phyloP scores from a whole-genome alignment of 2,797 vertebrate genomes.

The Dendrocincla tyrannina region DNA sequence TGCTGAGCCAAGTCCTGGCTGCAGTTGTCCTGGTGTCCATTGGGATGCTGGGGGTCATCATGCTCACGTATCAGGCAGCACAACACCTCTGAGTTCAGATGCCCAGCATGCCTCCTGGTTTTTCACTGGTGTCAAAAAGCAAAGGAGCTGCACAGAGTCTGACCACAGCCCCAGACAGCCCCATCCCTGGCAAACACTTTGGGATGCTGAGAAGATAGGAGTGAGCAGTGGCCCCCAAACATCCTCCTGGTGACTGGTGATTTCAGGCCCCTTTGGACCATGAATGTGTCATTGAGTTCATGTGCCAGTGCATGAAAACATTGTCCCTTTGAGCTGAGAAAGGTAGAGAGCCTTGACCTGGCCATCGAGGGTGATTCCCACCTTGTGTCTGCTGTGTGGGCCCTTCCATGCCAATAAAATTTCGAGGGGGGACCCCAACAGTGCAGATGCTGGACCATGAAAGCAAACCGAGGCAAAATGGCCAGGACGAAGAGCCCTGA shows the following conservation, averaged over 20 bases:
- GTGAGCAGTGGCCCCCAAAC: fast-evolving
- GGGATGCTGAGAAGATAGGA: background rate
- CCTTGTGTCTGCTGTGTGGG: background rate
- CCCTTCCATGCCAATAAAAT: background rate
- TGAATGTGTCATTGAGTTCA: background rate
- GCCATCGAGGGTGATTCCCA: background rate
- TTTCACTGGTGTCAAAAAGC: background rate
- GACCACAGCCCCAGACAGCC: background rate
- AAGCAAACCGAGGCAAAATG: background rate
- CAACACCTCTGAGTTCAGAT: fast-evolving
- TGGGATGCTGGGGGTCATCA: background rate
- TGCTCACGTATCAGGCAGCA: fast-evolving
- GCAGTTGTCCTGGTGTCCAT: background rate
- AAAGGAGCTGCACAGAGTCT: background rate
- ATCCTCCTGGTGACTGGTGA: background rate
- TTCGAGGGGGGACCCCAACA: fast-evolving
- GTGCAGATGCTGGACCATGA: background rate
- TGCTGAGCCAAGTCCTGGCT: background rate
- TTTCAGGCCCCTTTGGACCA: background rate
- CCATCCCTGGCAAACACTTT: background rate
- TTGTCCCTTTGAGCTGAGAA: background rate
- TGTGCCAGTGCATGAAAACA: fast-evolving
- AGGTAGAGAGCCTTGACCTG: background rate
- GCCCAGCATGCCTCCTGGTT: fast-evolving
- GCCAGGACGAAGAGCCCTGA: fast-evolving